Evolutionary conservation across 2,113 vertebrate species (phyloP), one percentile per base, ranked within the genome.

Genomic region (Rhinichthys klamathensis): DNA sequence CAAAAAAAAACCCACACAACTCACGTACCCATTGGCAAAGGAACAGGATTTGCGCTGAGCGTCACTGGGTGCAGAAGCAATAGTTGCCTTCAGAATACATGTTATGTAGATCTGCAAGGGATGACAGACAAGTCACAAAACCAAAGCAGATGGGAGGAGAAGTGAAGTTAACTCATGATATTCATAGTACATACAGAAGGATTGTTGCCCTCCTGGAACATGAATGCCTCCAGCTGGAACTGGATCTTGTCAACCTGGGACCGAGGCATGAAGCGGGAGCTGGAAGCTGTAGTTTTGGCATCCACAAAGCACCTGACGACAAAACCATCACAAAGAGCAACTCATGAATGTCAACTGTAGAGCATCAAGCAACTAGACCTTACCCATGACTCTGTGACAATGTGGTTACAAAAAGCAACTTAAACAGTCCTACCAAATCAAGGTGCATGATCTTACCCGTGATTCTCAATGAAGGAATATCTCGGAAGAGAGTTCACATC

Each of bases 151-250:
- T 9, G 15, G 25, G 27, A 9, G 15, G 49, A 21, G 1, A 15
- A 15, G 0, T 56, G 13, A n/a, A 7, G 2, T 51, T n/a, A 6
- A 44, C 27, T 2, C 7, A 8, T 38, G n/a, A n/a, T n/a, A 38
- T 16, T n/a, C 27, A 7, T 10, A 18, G 2, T 10, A 84, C 86
- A 44, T 69, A 89, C 86, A 58, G 18, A 72, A 23, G 88, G 89
- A 2, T 35, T 49, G 46, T 54, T 0, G 7, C 90, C 84, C 4
- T 91, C 87, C 80, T 91, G 87, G 80, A 93, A 93, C 87, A 44
- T 87, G 76, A 94, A 94, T 0, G 90, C 90, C 85, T 94, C 91
- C 25, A 93, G 2, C 82, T 92, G 80, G 84, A 94, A 92, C 61
- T 65, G 88, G 6, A 94, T 69, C 2, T 10, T 85, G 81, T 91